Base-by-base conservation (phyloP, 2,797 vertebrate genomes). In the Nannoperca australis region DNA sequence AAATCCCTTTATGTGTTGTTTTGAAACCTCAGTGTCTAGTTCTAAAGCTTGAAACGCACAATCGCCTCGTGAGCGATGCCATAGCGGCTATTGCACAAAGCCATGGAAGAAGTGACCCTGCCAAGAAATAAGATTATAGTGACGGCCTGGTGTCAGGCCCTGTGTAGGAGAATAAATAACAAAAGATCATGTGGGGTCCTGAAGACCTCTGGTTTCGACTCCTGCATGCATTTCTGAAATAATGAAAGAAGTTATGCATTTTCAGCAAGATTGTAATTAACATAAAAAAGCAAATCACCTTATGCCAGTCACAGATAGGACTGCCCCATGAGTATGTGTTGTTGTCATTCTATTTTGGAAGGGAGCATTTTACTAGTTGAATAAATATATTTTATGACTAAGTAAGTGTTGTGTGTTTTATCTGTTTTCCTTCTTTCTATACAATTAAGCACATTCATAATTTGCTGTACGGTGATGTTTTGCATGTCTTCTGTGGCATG, bases 331-430 rank as follows among this genome's bases (percentile, higher is more conserved):
- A 85, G 44, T 84, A 66, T 69, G 67, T 84, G 74, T 80, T 79
- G 78, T 68, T 88, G 79, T 91, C 42, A 54, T 79, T 89, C 77
- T 87, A 59, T 92, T 93, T 93, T 89, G 74, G 69, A 91, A 85
- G 55, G 91, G 71, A 81, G 86, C 20, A 30, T 93, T 93, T 92
- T 92, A 88, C 78, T 85, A 88, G 83, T 85, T 69, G 22, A 95
- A 91, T 93, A 95, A 95, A 96, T 89, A 83, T 92, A 93, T 93
- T 94, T 94, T 94, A 91, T 80, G 88, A 94, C 70, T 62, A 75
- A 79, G 11, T 27, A 32, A 78, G 68, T 73, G 58, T 69, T 59
- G 17, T 17, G 8, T 84, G 62, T 84, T 81, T 58, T 70, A 36
- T 78, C 34, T 88, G 50, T 72, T 73, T 47, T 50, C 3, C 3